phyloP scores from a whole-genome alignment of 2,888 invertebrate species.

The Xanthorhoe spadicearia region DNA sequence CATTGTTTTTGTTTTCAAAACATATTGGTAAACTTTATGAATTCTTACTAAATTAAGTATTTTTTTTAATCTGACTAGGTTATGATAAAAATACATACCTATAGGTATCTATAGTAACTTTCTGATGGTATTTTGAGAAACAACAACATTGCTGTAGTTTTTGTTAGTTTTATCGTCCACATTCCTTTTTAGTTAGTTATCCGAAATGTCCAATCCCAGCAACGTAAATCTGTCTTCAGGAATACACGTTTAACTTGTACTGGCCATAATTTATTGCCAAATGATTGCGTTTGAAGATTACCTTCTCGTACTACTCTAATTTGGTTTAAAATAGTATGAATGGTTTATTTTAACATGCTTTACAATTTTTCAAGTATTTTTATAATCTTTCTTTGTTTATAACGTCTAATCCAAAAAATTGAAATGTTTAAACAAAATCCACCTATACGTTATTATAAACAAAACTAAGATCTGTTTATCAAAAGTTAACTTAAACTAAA shows the following conservation, averaged over 20 bases:
- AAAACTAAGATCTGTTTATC: no score
- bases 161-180: neutral
- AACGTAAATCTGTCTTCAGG: constrained; percentile 41
- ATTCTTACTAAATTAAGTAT: no score
- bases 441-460: no score
- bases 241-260: constrained; percentile 27
- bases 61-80: no score
- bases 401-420: no score
- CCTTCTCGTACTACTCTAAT: neutral
- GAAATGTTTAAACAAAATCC: no score
- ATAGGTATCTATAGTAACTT: neutral
- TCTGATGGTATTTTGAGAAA: neutral
- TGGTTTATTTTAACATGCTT: neutral
- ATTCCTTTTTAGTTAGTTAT: constrained; percentile 15
- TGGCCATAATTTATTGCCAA: constrained; percentile 27
- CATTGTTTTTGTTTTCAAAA: no score
- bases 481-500: no score
- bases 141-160: neutral
- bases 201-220: constrained; percentile 13
- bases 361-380: neutral
- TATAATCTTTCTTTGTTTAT: neutral
- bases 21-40: no score
- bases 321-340: neutral
- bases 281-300: constrained; percentile 24
- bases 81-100: neutral